These are phyloP conservation scores for Nothobranchius kuhntae DNA, from an alignment of 2,113 vertebrate genomes.

Conservation along the genomic window DNA sequence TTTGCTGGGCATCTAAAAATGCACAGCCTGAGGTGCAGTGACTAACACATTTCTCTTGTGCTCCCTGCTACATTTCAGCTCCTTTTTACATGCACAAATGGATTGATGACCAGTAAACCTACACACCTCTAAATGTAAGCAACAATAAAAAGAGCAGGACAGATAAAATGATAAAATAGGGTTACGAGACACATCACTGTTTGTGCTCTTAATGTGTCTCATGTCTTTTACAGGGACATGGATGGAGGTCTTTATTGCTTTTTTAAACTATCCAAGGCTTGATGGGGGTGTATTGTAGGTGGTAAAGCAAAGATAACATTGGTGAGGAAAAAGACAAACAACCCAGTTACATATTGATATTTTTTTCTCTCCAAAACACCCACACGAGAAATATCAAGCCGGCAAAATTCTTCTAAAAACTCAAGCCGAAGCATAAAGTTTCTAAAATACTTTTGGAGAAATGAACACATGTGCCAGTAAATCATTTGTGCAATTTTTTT, in stretches of 20 bases:
- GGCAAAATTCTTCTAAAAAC: slow-evolving; percentile 25
- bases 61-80: slow-evolving; percentile 28
- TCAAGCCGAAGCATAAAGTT: neutral
- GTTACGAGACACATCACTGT: slow-evolving; percentile 35
- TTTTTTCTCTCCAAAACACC: slow-evolving; percentile 61
- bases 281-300: slow-evolving; percentile 64
- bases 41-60: slow-evolving; percentile 56
- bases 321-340: slow-evolving; percentile 31
- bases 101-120: neutral
- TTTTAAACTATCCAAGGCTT: slow-evolving; percentile 59
- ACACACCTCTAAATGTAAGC: slow-evolving; percentile 24
- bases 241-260: slow-evolving; percentile 56
- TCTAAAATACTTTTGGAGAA: slow-evolving; percentile 2
- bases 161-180: slow-evolving; percentile 46
- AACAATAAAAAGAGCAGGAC: slow-evolving; percentile 12
- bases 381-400: slow-evolving; percentile 44
- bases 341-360: slow-evolving; percentile 63
- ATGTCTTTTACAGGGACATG: slow-evolving; percentile 52
- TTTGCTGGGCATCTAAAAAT: slow-evolving; percentile 67
- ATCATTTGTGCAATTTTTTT: slow-evolving; percentile 16
- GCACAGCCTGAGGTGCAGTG: slow-evolving; percentile 58
- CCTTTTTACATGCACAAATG: slow-evolving; percentile 13
- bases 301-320: slow-evolving; percentile 59
- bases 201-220: slow-evolving; percentile 52
- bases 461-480: neutral